These are phyloP conservation scores for Cyrtonyx montezumae DNA, from an alignment of 2,113 vertebrate genomes.

Conservation along the genomic window DNA sequence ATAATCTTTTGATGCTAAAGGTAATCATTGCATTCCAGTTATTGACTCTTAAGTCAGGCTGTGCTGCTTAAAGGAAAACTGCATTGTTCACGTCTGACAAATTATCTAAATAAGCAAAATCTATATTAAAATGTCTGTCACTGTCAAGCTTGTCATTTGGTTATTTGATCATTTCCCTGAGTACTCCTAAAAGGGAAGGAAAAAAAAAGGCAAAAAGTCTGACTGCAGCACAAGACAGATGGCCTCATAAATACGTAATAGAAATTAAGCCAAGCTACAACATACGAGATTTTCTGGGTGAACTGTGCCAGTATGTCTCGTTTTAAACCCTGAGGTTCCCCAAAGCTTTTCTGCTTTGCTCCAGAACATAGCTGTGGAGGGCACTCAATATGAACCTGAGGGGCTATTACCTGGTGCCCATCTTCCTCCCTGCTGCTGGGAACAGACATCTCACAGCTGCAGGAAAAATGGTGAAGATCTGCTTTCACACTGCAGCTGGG, in stretches of 20 bases:
- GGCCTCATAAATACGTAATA: not conserved
- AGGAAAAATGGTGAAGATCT: not conserved
- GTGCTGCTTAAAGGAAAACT: not conserved
- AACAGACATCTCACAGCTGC: not conserved
- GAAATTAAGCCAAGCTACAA: not conserved
- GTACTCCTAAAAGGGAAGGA: not conserved
- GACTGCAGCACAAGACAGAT: not conserved
- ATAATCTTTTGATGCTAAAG: not conserved
- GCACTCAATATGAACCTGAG: rapidly evolving
- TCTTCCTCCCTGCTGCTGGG: not conserved
- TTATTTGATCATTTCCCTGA: slow-evolving; percentile 1
- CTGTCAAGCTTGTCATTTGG: not conserved
- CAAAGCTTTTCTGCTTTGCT: rapidly evolving
- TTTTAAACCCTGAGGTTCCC: not conserved
- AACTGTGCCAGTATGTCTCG: rapidly evolving
- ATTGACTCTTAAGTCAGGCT: not conserved
- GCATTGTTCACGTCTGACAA: not conserved
- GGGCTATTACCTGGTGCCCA: not conserved
- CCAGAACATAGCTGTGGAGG: not conserved
- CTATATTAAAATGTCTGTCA: not conserved
- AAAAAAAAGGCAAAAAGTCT: not conserved
- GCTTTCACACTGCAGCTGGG: not conserved
- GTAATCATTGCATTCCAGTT: not conserved
- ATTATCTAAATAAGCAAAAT: not conserved
- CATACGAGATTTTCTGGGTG: not conserved